Base-by-base conservation (phyloP, 2,888 invertebrate species). In the Dexiosoma caninum region DNA sequence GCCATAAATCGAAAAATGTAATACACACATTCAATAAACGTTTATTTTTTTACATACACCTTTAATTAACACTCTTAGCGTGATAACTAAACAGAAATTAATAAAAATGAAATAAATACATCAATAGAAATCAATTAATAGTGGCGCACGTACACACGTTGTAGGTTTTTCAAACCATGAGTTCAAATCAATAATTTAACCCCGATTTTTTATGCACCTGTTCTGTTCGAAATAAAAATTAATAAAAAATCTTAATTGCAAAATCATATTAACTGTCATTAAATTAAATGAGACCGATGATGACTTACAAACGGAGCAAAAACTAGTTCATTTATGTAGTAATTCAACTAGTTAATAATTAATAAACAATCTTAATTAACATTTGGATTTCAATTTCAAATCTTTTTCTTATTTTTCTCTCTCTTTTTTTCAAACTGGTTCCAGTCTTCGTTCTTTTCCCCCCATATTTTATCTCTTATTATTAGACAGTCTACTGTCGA, bases 151-250 rank as follows among this genome's bases (percentile, higher is more conserved):
- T 44, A 44, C 2, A 8, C 9, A 16, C 10, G 10, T 30, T 44
- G 51, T 35, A 32, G 37, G 40, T 14, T 40, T 51, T 60, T 23
- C 53, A 37, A 19, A 6, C 12, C 30, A 23, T 6, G 23, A 75
- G 74, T 75, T 75, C 74, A 75, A 75, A 75, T 46, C 55, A 66
- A 27, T 75, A 46, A 66, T 32, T 66, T 66, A 75, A 66, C 74
- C 74, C 74, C 49, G 57, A 21, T 55, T 60, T 60, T 71, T 44
- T 16, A 14, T 16, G 37, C 14, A 62, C 60, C 60, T 51, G 51
- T 32, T 60, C 14, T 44, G 4, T 35, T 8, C 12, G 30, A 30
- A 19, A 19, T 2, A 0, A 9, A n/a, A 32, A 10, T 23, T n/a
- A 30, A 37, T 55, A 32, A 19, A 30, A 46, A 35, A 35, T 62